phyloP scores from a whole-genome alignment of 2,113 vertebrate genomes.

The Microtus pennsylvanicus region DNA sequence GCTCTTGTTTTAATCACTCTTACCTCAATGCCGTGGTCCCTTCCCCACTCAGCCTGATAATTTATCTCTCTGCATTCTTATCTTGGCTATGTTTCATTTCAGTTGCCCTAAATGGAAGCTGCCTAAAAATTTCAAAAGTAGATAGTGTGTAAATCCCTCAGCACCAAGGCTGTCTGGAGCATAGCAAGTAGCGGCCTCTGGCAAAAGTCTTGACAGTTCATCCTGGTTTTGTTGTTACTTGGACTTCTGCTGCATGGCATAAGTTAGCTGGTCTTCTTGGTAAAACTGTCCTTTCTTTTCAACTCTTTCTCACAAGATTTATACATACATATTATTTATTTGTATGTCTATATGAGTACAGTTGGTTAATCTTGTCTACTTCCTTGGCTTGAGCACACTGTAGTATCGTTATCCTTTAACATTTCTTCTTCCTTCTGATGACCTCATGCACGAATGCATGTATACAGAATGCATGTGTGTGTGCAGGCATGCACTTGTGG shows the following conservation, averaged over 20 bases:
- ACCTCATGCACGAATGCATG: background rate
- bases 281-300: background rate
- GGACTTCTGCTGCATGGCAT: background rate
- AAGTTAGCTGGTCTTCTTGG: background rate
- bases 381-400: background rate
- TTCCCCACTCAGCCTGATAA: rapidly evolving
- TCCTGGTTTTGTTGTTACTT: background rate
- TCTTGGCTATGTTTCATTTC: conserved; percentile 55
- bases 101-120: background rate
- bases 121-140: conserved; percentile 43
- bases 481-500: background rate
- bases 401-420: background rate
- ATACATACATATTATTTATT: background rate
- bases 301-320: background rate
- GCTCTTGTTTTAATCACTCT: background rate
- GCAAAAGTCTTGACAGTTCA: background rate
- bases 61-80: conserved; percentile 38
- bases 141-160: conserved; percentile 56
- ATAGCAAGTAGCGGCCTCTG: conserved; percentile 23
- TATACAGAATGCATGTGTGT: background rate
- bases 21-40: no score
- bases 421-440: background rate
- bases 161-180: conserved; percentile 43
- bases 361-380: background rate
- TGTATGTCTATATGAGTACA: background rate